These are phyloP conservation scores for Silurus glanis DNA, from an alignment of 2,113 vertebrate species.

Conservation along the genomic window DNA sequence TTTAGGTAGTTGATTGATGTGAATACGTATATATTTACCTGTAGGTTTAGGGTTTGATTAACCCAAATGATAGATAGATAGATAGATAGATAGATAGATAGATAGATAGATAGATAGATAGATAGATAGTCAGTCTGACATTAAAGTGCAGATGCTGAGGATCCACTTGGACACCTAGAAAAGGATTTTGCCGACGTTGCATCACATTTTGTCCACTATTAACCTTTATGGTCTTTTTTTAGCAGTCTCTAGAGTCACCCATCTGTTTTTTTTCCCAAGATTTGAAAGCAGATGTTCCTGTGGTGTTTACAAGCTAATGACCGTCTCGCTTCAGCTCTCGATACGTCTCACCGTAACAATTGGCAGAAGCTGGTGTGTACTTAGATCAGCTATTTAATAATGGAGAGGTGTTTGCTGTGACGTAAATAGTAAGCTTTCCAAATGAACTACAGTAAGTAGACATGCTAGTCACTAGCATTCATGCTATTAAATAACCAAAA, in stretches of 20 bases:
- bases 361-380: neutral
- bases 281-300: constrained; percentile 42
- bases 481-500: no score
- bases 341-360: neutral
- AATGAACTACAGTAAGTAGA: no score
- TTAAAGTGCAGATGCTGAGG: neutral
- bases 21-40: no score
- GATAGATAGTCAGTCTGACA: no score
- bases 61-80: no score
- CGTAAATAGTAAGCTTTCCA: neutral
- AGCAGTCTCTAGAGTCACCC: neutral
- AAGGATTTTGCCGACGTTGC: neutral
- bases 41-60: no score
- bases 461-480: neutral
- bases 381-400: neutral
- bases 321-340: constrained; percentile 19
- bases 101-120: no score
- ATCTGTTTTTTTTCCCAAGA: neutral
- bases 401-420: neutral
- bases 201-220: constrained; percentile 46
- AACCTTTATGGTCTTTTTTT: constrained; percentile 33
- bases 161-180: neutral
- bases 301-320: constrained; percentile 23
- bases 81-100: no score
- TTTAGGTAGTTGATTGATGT: neutral